phyloP scores from a whole-genome alignment of 2,888 invertebrate genomes.

The Halictus ligatus region DNA sequence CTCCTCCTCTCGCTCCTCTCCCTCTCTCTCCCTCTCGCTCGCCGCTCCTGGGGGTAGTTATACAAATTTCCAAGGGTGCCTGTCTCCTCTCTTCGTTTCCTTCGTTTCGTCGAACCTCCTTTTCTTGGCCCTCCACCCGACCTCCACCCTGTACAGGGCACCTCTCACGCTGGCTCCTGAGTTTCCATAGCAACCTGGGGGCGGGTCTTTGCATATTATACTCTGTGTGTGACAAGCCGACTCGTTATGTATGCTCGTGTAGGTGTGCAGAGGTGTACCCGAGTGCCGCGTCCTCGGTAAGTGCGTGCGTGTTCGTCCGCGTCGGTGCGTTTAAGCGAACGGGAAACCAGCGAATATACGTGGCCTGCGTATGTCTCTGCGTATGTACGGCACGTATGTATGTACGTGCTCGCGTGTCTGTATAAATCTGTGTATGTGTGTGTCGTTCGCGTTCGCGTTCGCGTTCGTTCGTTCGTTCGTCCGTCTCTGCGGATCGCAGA shows the following conservation, averaged over 20 bases:
- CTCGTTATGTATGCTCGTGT: slow-evolving; percentile 77
- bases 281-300: slow-evolving; percentile 14
- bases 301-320: slow-evolving; percentile 25
- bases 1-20: slow-evolving; percentile 35
- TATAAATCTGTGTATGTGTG: background rate
- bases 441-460: slow-evolving; percentile 16
- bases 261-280: slow-evolving; percentile 52
- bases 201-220: slow-evolving; percentile 84
- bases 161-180: slow-evolving; percentile 75
- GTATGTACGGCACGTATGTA: background rate
- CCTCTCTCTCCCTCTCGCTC: slow-evolving; percentile 34
- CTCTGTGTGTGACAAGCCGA: slow-evolving; percentile 82
- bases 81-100: slow-evolving; percentile 72
- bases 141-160: slow-evolving; percentile 69
- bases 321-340: slow-evolving; percentile 40
- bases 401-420: background rate
- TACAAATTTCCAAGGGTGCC: slow-evolving; percentile 84
- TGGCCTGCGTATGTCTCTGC: background rate
- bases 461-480: slow-evolving; percentile 76
- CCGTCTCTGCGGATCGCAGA: slow-evolving; percentile 76
- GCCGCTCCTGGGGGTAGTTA: slow-evolving; percentile 83
- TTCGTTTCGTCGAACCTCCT: slow-evolving; percentile 62
- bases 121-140: slow-evolving; percentile 48
- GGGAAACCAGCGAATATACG: slow-evolving; percentile 20
- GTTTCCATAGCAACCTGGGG: slow-evolving; percentile 82